Base-by-base conservation (phyloP, 2,888 invertebrate genomes). In the Eledone cirrhosa region DNA sequence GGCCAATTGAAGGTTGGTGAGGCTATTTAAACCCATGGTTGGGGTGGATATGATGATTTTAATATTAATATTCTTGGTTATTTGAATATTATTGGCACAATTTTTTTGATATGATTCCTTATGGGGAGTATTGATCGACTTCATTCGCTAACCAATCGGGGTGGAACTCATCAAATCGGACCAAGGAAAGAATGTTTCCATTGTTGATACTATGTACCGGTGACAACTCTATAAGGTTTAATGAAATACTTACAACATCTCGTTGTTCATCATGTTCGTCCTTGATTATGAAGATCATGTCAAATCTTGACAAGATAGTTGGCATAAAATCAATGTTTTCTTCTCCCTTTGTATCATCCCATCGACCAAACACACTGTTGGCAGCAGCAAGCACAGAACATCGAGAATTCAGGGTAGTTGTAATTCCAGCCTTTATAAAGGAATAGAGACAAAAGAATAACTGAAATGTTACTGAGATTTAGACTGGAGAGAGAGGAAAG, bases 281-380 rank as follows among this genome's bases (percentile, higher is more conserved):
- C 91, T 99, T 99, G 0, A 99, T 96, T 87, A 99, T 97, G 91
- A 98, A 99, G 87, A 99, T 99, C 97, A 97, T 99, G 91, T 99
- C 99, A 91, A 99, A 99, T 91, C 99, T 94, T 0, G 99, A 99
- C 80, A 99, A 93, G 91, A 99, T 99, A n/a, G 99, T 99, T 7
- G 99, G 99, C 97, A 99, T 97, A 90, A 99, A 99, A 91, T 99
- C 98, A 83, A 99, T 99, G 91, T 99, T 99, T 86, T 97, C 97
- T 85, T 96, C 97, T 1, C 97, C 98, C 91, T 98, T 98, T 0
- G 95, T 95, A 86, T 99, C 99, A 90, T 99, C 99, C 99, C 99
- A 99, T 24, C 98, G 94, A 0, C 99, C 99, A 91, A 96, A 99
- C 81, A 99, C 95, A 8, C 98, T 98, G 92, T 99, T 99, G 8